Base-by-base conservation (phyloP, 2,113 vertebrate genomes). In the Zootoca vivipara region DNA sequence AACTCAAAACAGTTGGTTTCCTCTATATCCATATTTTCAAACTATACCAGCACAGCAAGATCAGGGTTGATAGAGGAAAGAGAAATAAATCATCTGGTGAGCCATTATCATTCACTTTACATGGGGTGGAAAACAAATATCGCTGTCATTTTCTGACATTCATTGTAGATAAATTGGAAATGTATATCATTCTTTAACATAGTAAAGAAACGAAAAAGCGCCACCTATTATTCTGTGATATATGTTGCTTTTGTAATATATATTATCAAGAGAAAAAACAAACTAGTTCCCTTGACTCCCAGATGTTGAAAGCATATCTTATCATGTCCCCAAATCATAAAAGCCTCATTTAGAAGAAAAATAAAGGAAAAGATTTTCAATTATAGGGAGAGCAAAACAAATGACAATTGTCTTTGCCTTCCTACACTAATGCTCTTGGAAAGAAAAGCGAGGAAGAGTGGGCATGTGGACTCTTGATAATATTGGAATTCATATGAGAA, bases 131-230 rank as follows among this genome's bases (percentile, higher is more conserved):
- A 95, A 89, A 72, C 84, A 97, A 96, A 96, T 95, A 95, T 46
- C 95, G 91, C 90, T 95, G 95, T 92, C 87, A 93, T 92, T 95
- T 93, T 89, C 92, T 95, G 95, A 91, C 88, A 92, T 90, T 93
- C 86, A 94, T 90, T 89, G 90, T 90, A 96, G 94, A 95, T 91
- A 96, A 96, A 95, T 92, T 95, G 94, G 96, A 96, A 96, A 96
- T 93, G 64, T 91, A 91, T 94, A 93, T 93, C 3, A 94, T 95
- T 94, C 91, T 95, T 93, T 93, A 96, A 92, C 85, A 69, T 65
- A 92, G 85, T 70, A 92, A 86, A 92, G 87, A 93, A 94, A 94
- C 40, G 92, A 70, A 93, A 83, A 94, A 52, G 73, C 87, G 28
- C 42, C 85, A 33, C 84, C 88, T 93, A 86, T 90, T 93, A 89